Percentiles rank a stretch among this genome's conserved stretches.
Conservation (phyloP, 2,888 invertebrate species). For the Macrosiphum euphorbiae region DNA sequence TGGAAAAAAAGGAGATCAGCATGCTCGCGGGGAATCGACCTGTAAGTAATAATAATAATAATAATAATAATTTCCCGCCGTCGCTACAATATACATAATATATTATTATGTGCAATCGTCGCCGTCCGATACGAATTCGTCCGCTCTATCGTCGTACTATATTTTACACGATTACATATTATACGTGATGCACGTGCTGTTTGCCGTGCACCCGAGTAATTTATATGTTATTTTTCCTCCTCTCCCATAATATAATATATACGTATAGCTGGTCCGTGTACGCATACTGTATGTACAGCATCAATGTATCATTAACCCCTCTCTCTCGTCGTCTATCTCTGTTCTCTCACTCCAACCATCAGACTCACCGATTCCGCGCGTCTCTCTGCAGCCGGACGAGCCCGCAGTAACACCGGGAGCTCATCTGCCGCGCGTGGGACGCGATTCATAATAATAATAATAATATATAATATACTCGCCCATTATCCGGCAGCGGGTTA, state of each 20-base stretch:
- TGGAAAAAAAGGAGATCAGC: background rate
- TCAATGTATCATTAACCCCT: constrained; percentile 39
- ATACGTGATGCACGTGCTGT: background rate
- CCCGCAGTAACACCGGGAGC: constrained; percentile 55
- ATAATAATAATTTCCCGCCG: background rate
- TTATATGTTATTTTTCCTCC: constrained; percentile 28
- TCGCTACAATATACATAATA: background rate
- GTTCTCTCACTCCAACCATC: background rate
- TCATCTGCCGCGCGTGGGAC: background rate
- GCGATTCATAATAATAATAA: background rate
- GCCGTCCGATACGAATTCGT: constrained; percentile 21
- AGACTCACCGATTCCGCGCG: background rate
- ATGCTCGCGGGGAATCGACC: background rate
- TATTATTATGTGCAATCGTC: background rate
- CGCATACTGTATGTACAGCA: background rate
- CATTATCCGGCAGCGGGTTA: background rate
- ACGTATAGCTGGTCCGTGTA: background rate
- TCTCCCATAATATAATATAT: background rate
- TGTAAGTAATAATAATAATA: background rate
- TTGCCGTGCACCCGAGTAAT: background rate
- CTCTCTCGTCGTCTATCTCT: background rate
- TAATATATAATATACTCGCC: background rate
- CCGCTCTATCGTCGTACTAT: constrained; percentile 6
- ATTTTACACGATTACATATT: background rate
- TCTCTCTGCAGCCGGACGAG: background rate